Evolutionary conservation across 2,888 invertebrate genomes (phyloP), one percentile per base, ranked within the genome.

Genomic region (Pachymerium ferrugineum): DNA sequence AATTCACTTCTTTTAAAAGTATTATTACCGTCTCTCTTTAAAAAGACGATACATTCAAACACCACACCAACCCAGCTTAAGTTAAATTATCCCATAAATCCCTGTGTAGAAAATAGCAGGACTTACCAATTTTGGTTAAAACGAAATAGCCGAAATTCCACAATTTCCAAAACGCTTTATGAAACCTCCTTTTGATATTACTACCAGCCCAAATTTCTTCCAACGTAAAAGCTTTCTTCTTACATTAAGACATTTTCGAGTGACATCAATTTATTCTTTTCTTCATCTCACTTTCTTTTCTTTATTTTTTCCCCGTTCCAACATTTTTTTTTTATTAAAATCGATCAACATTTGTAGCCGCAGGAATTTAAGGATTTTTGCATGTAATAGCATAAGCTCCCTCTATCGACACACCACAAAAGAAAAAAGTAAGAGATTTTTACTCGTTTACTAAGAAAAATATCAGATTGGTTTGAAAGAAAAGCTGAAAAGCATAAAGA

Each of bases 321-420:
- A n/a, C n/a, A n/a, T n/a, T 16, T 47, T 3, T 10, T 16, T 47
- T 47, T 47, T 47, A 47, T 47, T 47, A 47, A 47, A 47, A 47
- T 47, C 47, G 47, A 47, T 47, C 47, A 47, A 47, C 47, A 47
- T 22, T n/a, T 47, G 22, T 22, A 47, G 47, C 47, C 47, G 47
- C 47, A 47, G 19, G 47, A 47, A 47, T 47, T 47, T 47, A 47
- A 47, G 16, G 47, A 47, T 47, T 47, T 47, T 47, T 47, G 47
- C 47, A 47, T 47, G 47, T 47, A 47, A 47, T 47, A 47, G 47
- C 10, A 47, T 47, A 47, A 47, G 47, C 47, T n/a, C n/a, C n/a
- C n/a, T n/a, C n/a, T n/a, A n/a, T n/a, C n/a, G n/a, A n/a, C n/a
- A n/a, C n/a, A n/a, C n/a, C n/a, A n/a, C n/a, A n/a, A n/a, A n/a